Evolutionary conservation across 2,888 invertebrate genomes (phyloP), one percentile per base, ranked within the genome.

Genomic region (Pseudococcus longispinus): DNA sequence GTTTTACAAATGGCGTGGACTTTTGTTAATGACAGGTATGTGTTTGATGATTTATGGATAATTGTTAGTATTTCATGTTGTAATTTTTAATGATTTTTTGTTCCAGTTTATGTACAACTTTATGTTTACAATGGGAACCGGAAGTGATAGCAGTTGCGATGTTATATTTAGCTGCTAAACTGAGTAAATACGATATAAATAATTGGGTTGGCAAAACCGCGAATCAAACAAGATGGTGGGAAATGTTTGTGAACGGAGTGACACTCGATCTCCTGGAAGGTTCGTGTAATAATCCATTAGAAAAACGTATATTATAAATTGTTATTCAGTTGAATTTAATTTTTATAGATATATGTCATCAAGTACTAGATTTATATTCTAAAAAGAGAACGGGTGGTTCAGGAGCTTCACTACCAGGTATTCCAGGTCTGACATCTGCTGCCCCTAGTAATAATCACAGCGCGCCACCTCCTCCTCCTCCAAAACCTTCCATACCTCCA

Each of bases 1-100:
- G 96, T 99, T 95, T 97, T 99, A 0, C 98, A 99, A 91, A 98
- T 98, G 97, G 98, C 98, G 0, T 99, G 99, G 99, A 99, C 98
- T 6, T 99, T 99, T 91, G 97, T 99, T 0, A 99, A 99, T 91
- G 99, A 99, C 91, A 96, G 96, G 93, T 95, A 89, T 88, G n/a
- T 29, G 23, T 46, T 82, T 82, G 1, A 60, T 46, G 20, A 83
- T 23, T n/a, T 13, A 32, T 32, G 4, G 2, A 1, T 26, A 32
- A 8, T 23, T 2, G 11, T 60, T 15, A 20, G 26, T 23, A 15
- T 60, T n/a, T 60, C 20, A 15, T 20, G 4, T 60, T 9, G 20
- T 6, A 4, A 60, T 60, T 60, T 23, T 60, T 4, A 1, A 1
- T 46, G 13, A 8, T 44, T 9, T 44, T 44, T 44, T 13, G 3